Percentiles rank a stretch among this genome's conserved stretches.
Evolutionary conservation across 1,140 invertebrate genomes (phyloP).

Genomic region (Pinna nobilis): DNA sequence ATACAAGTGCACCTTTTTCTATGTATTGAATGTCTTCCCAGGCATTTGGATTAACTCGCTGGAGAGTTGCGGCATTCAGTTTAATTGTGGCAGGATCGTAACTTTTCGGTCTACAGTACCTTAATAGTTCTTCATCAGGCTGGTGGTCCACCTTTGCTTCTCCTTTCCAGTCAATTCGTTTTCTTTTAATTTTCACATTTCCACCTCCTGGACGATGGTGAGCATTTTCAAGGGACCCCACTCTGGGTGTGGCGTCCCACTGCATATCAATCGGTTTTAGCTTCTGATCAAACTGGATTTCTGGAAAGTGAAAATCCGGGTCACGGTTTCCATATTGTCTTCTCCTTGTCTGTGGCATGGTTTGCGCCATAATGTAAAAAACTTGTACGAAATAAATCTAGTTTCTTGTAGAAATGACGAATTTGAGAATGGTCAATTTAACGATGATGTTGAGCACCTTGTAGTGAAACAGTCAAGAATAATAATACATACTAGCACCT

Average conservation of each 20-base stretch:
- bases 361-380: neutral
- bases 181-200: constrained; percentile 37
- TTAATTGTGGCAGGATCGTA: constrained; percentile 32
- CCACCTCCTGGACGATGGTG: constrained; percentile 78
- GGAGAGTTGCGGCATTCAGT: constrained; percentile 29
- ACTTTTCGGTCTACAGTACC: constrained; percentile 21
- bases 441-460: too few species aligned
- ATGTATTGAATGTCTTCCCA: constrained; percentile 39
- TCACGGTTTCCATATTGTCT: neutral
- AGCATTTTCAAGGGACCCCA: constrained; percentile 67
- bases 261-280: constrained; percentile 79
- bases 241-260: constrained; percentile 82
- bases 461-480: too few species aligned
- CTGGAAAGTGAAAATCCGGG: neutral
- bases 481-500: too few species aligned
- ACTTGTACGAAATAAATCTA: neutral
- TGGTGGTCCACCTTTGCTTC: constrained; percentile 62
- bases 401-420: neutral
- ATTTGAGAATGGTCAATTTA: neutral
- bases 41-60: constrained; percentile 16
- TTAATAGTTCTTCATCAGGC: constrained; percentile 53
- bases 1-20: constrained; percentile 43
- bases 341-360: neutral
- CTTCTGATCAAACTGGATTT: too few species aligned
- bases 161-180: constrained; percentile 60